Evolutionary conservation across 2,113 vertebrate species (phyloP), one percentile per base, ranked within the genome.

Genomic region (Chloropsis cyanopogon): DNA sequence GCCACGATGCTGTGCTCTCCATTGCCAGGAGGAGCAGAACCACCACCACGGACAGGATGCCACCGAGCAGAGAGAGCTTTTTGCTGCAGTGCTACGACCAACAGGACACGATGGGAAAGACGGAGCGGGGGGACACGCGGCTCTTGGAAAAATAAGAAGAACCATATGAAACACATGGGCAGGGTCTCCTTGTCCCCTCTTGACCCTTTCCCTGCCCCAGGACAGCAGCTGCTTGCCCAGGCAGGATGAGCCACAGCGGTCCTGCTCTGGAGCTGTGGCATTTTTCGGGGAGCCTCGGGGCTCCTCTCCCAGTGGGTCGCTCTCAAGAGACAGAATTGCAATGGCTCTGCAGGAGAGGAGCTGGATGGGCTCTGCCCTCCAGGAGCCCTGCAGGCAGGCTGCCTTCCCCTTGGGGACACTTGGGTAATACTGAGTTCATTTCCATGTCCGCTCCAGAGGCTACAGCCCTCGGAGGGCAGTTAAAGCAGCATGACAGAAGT

Each of bases 401-500:
- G 88, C 65, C 86, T 84, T 87, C 84, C 93, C 91, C 78, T 54
- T 41, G 72, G 92, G 59, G 90, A 97, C 90, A 88, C 87, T 88
- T 80, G 63, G 86, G 46, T 95, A 98, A 98, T 91, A 97, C 97
- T 97, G 97, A 97, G 97, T 97, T 96, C 85, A 35, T 44, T 95
- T 90, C 88, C 87, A 92, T 35, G 88, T 84, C 97, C 87, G 0
- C 91, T 93, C 94, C 50, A 72, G 82, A 82, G 95, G 85, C 88
- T 87, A 85, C 71, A 76, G 84, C 90, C 93, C 79, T 81, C 12
- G 11, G 93, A 57, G 66, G 92, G 93, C 85, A 88, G 59, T 96
- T 97, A 92, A 98, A 97, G 97, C 97, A 97, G 97, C 96, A 96
- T 96, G 97, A 85, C 88, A 89, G 95, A 97, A 92, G 85, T 84